A percentile compares a stretch with the other conserved stretches of the same genome.
phyloP scores from a whole-genome alignment of 2,888 invertebrate species.

The Andrena haemorrhoa region DNA sequence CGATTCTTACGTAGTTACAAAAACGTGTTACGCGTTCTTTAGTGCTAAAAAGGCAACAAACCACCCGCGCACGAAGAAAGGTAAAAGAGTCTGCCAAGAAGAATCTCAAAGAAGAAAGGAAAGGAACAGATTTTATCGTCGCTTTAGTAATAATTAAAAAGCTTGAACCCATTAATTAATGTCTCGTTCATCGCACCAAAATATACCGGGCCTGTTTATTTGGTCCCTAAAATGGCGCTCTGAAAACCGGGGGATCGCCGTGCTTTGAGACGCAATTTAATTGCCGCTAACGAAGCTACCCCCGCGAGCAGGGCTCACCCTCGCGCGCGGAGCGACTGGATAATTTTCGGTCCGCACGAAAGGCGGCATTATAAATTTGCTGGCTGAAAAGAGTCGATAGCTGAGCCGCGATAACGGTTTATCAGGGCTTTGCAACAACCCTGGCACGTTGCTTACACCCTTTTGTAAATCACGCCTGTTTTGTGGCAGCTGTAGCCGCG shows the following conservation, averaged over 20 bases:
- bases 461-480: not conserved
- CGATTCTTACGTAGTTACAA: not conserved
- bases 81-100: not conserved
- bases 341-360: slow-evolving; percentile 38
- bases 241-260: not conserved
- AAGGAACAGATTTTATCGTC: not conserved
- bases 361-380: slow-evolving; percentile 11
- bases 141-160: not conserved
- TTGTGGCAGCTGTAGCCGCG: not conserved
- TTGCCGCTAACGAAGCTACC: slow-evolving; percentile 35
- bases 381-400: slow-evolving; percentile 29
- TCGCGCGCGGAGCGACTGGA: slow-evolving; percentile 8
- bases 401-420: slow-evolving; percentile 23
- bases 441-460: not conserved
- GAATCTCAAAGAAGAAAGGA: not conserved
- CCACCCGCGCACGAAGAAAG: not conserved
- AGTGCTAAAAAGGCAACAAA: not conserved
- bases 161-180: slow-evolving; percentile 1
- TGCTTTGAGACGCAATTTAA: slow-evolving; percentile 37
- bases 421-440: slow-evolving; percentile 28
- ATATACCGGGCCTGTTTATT: slow-evolving; percentile 26
- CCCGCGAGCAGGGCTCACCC: not conserved
- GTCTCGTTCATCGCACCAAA: slow-evolving; percentile 11
- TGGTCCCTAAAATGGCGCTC: not conserved
- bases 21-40: not conserved